Evolutionary conservation across 2,888 invertebrate genomes (phyloP).

Genomic region (Orchesella flavescens): DNA sequence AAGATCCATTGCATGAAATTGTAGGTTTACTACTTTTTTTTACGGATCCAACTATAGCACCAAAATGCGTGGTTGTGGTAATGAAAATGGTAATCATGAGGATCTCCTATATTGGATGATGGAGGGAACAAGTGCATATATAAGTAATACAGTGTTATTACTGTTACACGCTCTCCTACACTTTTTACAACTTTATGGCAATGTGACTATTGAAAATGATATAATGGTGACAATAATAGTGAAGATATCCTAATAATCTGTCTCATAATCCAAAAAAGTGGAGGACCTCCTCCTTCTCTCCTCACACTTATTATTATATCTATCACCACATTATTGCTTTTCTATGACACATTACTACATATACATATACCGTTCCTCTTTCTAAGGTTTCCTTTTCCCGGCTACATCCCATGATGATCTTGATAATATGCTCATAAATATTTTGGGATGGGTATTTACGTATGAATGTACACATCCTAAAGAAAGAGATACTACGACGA

Average conservation of each 20-base stretch:
- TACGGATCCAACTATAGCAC: not conserved
- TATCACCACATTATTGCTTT: slow-evolving; percentile 48
- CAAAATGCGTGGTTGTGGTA: not conserved
- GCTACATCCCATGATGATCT: slow-evolving; percentile 31
- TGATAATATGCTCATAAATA: slow-evolving; percentile 57
- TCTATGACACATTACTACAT: slow-evolving; percentile 46
- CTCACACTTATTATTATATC: slow-evolving; percentile 36
- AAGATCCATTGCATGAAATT: not conserved
- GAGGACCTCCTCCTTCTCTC: slow-evolving; percentile 37
- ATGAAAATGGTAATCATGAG: not conserved
- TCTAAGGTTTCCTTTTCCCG: not conserved
- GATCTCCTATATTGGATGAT: not conserved
- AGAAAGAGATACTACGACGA: not conserved
- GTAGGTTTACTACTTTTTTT: not conserved
- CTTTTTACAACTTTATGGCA: slow-evolving; percentile 19
- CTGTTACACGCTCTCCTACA: not conserved
- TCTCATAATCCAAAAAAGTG: slow-evolving; percentile 40
- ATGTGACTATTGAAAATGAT: slow-evolving; percentile 28
- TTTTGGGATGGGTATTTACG: not conserved
- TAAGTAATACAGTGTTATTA: not conserved
- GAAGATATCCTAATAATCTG: slow-evolving; percentile 31
- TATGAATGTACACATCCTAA: not conserved
- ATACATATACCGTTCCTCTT: slow-evolving; percentile 9
- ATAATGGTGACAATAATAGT: slow-evolving; percentile 30
- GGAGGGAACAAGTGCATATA: no score